Percentiles rank a stretch among this genome's conserved stretches.
Conservation (phyloP, 2,888 invertebrate species). For the Megastigmus dorsalis region DNA sequence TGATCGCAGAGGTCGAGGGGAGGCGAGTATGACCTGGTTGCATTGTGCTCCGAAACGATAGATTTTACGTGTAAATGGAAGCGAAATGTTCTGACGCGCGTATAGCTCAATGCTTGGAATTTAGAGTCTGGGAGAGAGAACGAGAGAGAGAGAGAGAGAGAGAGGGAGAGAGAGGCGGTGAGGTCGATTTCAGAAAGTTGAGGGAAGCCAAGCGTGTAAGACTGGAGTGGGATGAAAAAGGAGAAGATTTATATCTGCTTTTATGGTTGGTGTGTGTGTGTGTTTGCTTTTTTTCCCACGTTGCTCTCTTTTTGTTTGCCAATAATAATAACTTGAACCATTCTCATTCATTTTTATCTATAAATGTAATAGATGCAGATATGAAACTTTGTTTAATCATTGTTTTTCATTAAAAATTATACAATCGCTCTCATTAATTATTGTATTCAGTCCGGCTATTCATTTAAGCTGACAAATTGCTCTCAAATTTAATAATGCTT, state of each 20-base stretch:
- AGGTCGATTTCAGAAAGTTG: constrained; percentile 10
- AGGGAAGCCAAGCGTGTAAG: constrained; percentile 14
- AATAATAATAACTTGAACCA: not conserved
- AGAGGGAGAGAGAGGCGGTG: too few species aligned
- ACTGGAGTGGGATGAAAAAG: constrained; percentile 17
- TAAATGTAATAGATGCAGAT: too few species aligned
- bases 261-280: not conserved
- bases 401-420: too few species aligned
- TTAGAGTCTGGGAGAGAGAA: not conserved
- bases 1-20: too few species aligned
- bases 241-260: constrained; percentile 12
- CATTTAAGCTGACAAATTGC: too few species aligned
- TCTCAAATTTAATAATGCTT: too few species aligned
- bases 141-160: too few species aligned
- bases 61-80: constrained; percentile 30
- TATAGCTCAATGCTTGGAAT: constrained; percentile 4
- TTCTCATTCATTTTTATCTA: too few species aligned
- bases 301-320: constrained; percentile 7
- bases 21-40: constrained; percentile 19
- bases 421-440: too few species aligned
- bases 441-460: too few species aligned
- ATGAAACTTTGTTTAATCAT: too few species aligned
- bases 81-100: constrained; percentile 4
- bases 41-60: constrained; percentile 19
- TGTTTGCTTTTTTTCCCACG: not conserved